phyloP scores from a whole-genome alignment of 2,888 invertebrate genomes.

The Gari tellinella region DNA sequence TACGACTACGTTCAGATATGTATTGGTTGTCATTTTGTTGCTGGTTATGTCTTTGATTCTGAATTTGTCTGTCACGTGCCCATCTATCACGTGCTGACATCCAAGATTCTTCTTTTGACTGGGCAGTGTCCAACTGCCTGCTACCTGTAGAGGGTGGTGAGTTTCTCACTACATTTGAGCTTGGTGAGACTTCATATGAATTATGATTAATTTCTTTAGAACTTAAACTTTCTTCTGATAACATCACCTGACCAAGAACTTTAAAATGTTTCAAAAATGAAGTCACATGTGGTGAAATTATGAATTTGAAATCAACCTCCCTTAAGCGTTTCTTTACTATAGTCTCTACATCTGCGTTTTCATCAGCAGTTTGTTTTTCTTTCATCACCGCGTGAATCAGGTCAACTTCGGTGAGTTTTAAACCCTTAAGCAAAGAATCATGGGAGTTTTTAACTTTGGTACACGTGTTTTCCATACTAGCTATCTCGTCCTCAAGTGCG shows the following conservation, averaged over 20 bases:
- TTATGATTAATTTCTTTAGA: background rate
- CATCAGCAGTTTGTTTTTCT: conserved; percentile 43
- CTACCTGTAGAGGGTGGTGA: conserved; percentile 8
- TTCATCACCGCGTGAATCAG: conserved; percentile 55
- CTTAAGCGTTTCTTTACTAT: conserved; percentile 49
- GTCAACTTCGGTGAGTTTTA: conserved; percentile 47
- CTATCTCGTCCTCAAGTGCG: conserved; percentile 51
- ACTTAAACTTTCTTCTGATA: conserved; percentile 43
- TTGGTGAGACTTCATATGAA: conserved; percentile 17
- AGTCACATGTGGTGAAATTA: conserved; percentile 52
- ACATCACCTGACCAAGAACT: conserved; percentile 52
- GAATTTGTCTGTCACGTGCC: conserved; percentile 45
- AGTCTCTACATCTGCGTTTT: conserved; percentile 32
- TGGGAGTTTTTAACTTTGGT: conserved; percentile 21
- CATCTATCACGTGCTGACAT: conserved; percentile 49
- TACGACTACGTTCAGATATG: background rate
- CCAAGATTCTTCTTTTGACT: conserved; percentile 18
- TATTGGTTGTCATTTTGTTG: background rate
- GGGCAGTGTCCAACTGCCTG: background rate
- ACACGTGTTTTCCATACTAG: conserved; percentile 37
- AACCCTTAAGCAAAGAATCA: conserved; percentile 23
- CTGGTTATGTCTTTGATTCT: conserved; percentile 11
- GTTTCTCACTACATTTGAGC: conserved; percentile 25
- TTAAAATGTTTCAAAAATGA: conserved; percentile 59
- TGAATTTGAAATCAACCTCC: conserved; percentile 56